Percentiles rank a stretch among this genome's conserved stretches.
Evolutionary conservation across 2,797 vertebrate species (phyloP).

Genomic region (Hyperoplus lanceolatus): DNA sequence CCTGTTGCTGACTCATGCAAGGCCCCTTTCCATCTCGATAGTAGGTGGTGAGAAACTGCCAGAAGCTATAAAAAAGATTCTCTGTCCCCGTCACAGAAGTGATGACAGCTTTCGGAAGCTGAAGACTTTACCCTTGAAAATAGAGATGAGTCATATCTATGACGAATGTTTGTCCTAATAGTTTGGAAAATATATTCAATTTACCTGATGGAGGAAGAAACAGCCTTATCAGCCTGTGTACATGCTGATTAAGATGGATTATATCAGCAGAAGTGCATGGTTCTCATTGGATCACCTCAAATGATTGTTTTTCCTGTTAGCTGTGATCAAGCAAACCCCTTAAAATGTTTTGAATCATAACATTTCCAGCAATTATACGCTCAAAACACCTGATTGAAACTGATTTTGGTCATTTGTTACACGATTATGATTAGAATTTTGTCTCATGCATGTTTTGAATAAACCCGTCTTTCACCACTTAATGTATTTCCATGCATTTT

Average conservation of each 20-base stretch:
- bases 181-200: neutral
- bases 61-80: neutral
- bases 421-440: neutral
- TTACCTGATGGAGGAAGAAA: neutral
- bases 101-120: slow-evolving; percentile 8
- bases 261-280: slow-evolving; percentile 15
- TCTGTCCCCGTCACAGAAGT: neutral
- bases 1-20: neutral
- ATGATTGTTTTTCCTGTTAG: slow-evolving; percentile 12
- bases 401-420: neutral
- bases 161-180: neutral
- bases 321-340: neutral
- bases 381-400: neutral
- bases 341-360: neutral
- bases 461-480: neutral
- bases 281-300: slow-evolving; percentile 17
- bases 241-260: slow-evolving; percentile 23
- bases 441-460: neutral
- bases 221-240: neutral
- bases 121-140: neutral
- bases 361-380: neutral
- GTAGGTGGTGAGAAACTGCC: slow-evolving; percentile 1
- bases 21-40: neutral
- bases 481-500: neutral
- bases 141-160: neutral